Percentiles rank a stretch among this genome's conserved stretches.
These are phyloP conservation scores for Machimus rusticus DNA, from an alignment of 2,888 invertebrate genomes.

Conservation along the genomic window DNA sequence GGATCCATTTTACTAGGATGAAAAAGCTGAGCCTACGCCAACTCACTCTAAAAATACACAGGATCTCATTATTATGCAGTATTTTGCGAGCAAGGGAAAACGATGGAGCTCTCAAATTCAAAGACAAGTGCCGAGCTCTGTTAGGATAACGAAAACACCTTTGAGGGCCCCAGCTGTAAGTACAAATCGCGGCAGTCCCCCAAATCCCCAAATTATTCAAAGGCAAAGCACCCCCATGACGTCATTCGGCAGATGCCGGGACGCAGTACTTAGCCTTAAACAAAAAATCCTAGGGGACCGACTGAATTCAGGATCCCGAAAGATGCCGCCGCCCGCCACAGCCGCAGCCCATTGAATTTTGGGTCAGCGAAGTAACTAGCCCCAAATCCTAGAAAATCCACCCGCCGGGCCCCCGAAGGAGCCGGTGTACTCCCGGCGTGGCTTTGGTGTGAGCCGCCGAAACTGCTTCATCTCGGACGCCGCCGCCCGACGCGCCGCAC, in stretches of 20 bases:
- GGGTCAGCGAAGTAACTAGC: not conserved
- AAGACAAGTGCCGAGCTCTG: not conserved
- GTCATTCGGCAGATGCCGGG: not conserved
- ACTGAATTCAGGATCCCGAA: not conserved
- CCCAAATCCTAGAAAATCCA: not conserved
- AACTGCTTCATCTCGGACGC: not conserved
- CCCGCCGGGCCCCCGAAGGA: not conserved
- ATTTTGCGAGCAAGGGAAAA: not conserved
- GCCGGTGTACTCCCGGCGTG: not conserved
- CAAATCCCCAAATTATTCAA: not conserved
- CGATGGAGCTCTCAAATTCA: not conserved
- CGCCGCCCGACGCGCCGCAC: too few species aligned
- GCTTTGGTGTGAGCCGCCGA: not conserved
- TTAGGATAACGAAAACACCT: not conserved
- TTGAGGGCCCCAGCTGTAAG: not conserved
- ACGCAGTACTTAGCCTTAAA: not conserved
- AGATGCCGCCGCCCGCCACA: not conserved
- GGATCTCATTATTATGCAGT: not conserved
- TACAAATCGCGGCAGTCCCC: not conserved
- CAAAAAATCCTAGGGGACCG: not conserved
- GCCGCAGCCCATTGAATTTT: not conserved
- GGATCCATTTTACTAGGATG: not conserved
- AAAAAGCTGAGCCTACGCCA: not conserved
- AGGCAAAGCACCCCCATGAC: not conserved
- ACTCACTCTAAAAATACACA: not conserved